Conservation (phyloP, 2,797 vertebrate species). For the Poecile montanus region DNA sequence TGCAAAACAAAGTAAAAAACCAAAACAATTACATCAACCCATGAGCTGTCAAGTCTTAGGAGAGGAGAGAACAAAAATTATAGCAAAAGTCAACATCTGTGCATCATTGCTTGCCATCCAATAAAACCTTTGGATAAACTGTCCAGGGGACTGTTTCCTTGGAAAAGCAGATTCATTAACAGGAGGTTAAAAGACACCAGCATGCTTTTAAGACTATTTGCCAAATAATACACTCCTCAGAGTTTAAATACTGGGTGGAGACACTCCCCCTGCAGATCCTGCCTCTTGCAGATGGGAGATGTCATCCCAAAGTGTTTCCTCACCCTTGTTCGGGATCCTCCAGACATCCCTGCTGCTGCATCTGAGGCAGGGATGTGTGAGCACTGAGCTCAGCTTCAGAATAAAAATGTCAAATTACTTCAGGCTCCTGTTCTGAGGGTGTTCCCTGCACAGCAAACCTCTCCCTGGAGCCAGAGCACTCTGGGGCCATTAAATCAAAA, state of each 20-base stretch:
- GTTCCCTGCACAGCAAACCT: background rate
- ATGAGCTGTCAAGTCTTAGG: conserved; percentile 32
- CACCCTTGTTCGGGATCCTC: background rate
- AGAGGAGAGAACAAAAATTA: conserved; percentile 7
- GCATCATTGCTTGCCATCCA: conserved; percentile 39
- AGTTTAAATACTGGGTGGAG: background rate
- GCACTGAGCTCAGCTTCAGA: background rate
- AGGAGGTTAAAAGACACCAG: conserved; percentile 4
- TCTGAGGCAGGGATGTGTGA: background rate
- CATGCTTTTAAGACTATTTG: conserved; percentile 36
- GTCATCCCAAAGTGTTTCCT: background rate
- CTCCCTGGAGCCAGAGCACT: background rate
- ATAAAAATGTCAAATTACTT: background rate
- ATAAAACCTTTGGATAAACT: conserved; percentile 31
- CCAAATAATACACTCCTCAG: background rate
- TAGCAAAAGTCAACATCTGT: background rate
- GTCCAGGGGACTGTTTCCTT: conserved; percentile 26
- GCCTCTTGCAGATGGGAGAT: background rate
- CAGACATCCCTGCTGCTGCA: background rate
- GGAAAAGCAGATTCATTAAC: background rate
- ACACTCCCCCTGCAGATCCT: background rate
- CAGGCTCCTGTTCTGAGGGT: background rate
- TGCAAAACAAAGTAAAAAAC: background rate
- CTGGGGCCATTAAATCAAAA: background rate
- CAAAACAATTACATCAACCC: conserved; percentile 45